Percentiles rank a stretch among this genome's conserved stretches.
phyloP scores from a whole-genome alignment of 2,797 vertebrate species.

The Crocidura indochinensis region DNA sequence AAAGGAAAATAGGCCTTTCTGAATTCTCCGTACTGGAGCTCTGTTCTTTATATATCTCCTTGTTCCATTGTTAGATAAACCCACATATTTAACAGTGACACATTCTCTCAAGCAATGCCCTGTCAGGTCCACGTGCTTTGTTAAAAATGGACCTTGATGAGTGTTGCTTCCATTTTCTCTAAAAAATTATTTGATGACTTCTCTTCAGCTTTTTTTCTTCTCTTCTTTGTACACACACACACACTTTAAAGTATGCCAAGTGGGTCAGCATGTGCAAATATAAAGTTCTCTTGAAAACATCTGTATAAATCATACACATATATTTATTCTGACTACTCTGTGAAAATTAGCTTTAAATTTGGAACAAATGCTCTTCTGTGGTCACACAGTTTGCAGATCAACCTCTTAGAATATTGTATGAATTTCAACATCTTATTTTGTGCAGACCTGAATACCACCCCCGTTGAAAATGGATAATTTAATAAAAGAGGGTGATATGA shows the following conservation, averaged over 20 bases:
- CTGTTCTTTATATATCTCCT: constrained; percentile 80
- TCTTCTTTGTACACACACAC: not conserved
- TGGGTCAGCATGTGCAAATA: not conserved
- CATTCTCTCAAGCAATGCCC: constrained; percentile 78
- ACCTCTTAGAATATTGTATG: constrained; percentile 66
- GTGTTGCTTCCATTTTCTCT: constrained; percentile 68
- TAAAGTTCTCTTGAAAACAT: constrained; percentile 57
- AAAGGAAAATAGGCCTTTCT: constrained; percentile 66
- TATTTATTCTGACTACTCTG: constrained; percentile 3
- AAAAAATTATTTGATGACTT: constrained; percentile 82
- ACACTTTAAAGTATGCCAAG: constrained; percentile 63
- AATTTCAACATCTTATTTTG: constrained; percentile 68
- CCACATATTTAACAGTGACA: constrained; percentile 77
- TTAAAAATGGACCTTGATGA: constrained; percentile 77
- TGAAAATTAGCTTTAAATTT: constrained; percentile 62
- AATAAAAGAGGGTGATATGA: constrained; percentile 87
- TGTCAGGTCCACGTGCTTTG: constrained; percentile 66
- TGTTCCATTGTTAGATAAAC: constrained; percentile 82
- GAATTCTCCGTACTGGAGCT: constrained; percentile 51
- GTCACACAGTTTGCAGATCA: constrained; percentile 66
- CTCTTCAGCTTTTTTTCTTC: constrained; percentile 72
- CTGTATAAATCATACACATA: constrained; percentile 39
- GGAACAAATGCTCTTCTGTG: constrained; percentile 65
- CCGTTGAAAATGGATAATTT: constrained; percentile 86
- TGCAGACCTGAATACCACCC: constrained; percentile 70